Conservation (phyloP, 2,888 invertebrate species). For the Chloroclysta siterata region DNA sequence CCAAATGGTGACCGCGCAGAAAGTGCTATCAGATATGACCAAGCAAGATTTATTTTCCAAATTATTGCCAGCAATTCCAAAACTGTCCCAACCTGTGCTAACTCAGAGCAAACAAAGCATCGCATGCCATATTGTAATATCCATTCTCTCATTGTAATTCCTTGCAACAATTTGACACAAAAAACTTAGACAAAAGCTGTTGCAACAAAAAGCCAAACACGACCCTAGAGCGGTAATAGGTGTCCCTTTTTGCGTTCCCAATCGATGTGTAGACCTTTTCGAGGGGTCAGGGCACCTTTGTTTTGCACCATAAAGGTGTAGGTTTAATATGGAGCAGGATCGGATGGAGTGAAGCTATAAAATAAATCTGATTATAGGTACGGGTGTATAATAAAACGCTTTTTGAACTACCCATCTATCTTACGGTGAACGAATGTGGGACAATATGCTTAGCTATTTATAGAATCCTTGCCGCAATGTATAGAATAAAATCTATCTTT, state of each 20-base stretch:
- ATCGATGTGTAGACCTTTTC: constrained; percentile 35
- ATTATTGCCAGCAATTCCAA: too few species aligned
- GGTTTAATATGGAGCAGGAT: constrained; percentile 22
- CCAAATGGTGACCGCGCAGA: too few species aligned
- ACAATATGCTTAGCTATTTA: constrained; percentile 3
- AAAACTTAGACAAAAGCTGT: constrained; percentile 26
- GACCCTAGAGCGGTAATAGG: constrained; percentile 34
- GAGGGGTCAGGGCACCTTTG: constrained; percentile 37
- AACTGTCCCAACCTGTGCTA: not conserved
- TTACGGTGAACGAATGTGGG: not conserved
- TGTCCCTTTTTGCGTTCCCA: constrained; percentile 41
- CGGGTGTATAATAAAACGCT: constrained; percentile 23
- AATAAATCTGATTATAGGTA: constrained; percentile 32
- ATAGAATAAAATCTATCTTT: not conserved
- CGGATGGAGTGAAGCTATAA: constrained; percentile 19
- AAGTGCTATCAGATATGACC: too few species aligned
- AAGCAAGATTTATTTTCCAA: too few species aligned
- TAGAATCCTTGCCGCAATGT: not conserved
- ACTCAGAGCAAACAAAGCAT: constrained; percentile 3
- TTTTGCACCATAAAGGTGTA: constrained; percentile 36
- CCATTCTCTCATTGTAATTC: constrained; percentile 18
- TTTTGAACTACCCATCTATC: not conserved
- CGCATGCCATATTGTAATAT: constrained; percentile 25
- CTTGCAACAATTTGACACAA: constrained; percentile 30
- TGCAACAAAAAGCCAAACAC: constrained; percentile 31